These are phyloP conservation scores for Pholis gunnellus DNA, from an alignment of 2,113 vertebrate species.

Conservation along the genomic window DNA sequence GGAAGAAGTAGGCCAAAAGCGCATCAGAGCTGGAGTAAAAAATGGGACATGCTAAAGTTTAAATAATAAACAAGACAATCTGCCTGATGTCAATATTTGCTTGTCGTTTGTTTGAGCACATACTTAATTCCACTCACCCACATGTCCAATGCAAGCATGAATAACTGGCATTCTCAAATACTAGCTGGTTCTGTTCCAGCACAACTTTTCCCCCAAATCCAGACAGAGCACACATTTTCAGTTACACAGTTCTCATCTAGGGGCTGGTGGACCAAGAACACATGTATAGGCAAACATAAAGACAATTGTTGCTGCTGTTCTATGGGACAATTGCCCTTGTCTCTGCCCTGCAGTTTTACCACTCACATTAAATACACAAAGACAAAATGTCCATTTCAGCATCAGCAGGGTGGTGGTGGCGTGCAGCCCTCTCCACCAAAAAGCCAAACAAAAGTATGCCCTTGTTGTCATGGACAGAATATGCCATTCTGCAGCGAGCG, in stretches of 20 bases:
- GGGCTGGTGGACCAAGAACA: slow-evolving; percentile 64
- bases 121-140: slow-evolving; percentile 26
- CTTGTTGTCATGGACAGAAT: slow-evolving; percentile 79
- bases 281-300: slow-evolving; percentile 73
- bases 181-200: slow-evolving; percentile 37
- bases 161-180: slow-evolving; percentile 55
- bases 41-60: slow-evolving; percentile 43
- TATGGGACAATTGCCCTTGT: slow-evolving; percentile 78
- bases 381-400: slow-evolving; percentile 83
- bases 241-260: slow-evolving; percentile 66
- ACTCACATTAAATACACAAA: slow-evolving; percentile 77
- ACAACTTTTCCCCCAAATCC: slow-evolving; percentile 60
- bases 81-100: slow-evolving; percentile 40
- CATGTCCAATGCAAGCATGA: slow-evolving; percentile 50
- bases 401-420: slow-evolving; percentile 71
- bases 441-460: slow-evolving; percentile 80
- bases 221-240: slow-evolving; percentile 61
- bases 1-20: slow-evolving; percentile 45
- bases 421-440: slow-evolving; percentile 79
- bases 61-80: slow-evolving; percentile 61
- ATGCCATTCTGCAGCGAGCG: slow-evolving; percentile 72
- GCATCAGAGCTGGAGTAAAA: slow-evolving; percentile 33
- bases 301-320: slow-evolving; percentile 81
- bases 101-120: slow-evolving; percentile 54
- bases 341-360: slow-evolving; percentile 70